A percentile compares a stretch with the other conserved stretches of the same genome.
Conservation (phyloP, 2,113 vertebrate genomes). For the Hyaena hyaena region DNA sequence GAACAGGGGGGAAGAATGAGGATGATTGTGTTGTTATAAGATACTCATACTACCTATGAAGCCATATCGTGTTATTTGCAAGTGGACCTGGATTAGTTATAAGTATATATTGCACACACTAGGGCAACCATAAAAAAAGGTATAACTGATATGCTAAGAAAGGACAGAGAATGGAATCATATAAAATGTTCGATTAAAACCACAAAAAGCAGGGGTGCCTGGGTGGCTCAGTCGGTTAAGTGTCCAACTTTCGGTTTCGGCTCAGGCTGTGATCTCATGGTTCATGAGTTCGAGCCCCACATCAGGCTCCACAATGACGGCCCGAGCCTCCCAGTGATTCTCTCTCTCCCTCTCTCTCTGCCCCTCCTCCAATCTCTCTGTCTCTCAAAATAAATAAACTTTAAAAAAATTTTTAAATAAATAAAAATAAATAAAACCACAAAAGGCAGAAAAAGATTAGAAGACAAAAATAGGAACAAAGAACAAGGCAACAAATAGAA, state of each 20-base stretch:
- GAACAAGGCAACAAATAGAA: neutral
- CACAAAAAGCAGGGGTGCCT: neutral
- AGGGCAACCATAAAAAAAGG: neutral
- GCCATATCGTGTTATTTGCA: neutral
- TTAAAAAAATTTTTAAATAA: too few relatives aligned
- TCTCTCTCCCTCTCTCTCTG: too few relatives aligned
- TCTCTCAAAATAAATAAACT: too few relatives aligned
- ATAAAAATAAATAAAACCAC: neutral
- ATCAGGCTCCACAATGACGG: too few relatives aligned
- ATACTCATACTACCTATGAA: neutral
- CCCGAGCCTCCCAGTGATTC: too few relatives aligned
- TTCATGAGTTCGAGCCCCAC: too few relatives aligned
- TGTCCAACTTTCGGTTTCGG: too few relatives aligned
- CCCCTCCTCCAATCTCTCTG: too few relatives aligned
- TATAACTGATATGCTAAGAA: neutral
- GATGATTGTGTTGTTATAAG: neutral
- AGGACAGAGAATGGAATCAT: neutral
- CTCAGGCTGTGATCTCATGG: too few relatives aligned
- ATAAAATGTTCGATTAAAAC: neutral
- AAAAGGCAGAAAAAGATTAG: neutral
- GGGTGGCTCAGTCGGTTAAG: too few relatives aligned
- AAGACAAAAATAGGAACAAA: neutral
- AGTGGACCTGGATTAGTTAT: neutral
- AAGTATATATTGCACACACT: neutral
- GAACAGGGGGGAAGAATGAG: neutral